A percentile compares a stretch with the other conserved stretches of the same genome.
Evolutionary conservation across 2,888 invertebrate genomes (phyloP).

Genomic region (Hecatera dysodea): DNA sequence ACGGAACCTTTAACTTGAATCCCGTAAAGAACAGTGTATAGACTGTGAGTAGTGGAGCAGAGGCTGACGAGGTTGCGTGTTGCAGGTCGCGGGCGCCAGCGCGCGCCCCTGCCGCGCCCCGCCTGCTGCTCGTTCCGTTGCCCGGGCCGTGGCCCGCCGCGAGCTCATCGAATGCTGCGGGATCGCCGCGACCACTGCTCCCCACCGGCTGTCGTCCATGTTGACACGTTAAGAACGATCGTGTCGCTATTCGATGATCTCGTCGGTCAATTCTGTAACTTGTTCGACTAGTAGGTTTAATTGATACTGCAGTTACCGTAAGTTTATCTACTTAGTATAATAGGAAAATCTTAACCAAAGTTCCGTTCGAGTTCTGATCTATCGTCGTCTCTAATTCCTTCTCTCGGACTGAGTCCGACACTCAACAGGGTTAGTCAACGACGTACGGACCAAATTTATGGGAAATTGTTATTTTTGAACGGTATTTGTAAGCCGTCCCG

Average conservation of each 20-base stretch:
- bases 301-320: slow-evolving; percentile 88
- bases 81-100: slow-evolving; percentile 76
- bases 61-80: slow-evolving; percentile 29
- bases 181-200: slow-evolving; percentile 54
- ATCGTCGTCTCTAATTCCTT: slow-evolving; percentile 77
- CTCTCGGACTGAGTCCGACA: slow-evolving; percentile 77
- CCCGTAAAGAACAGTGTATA: neutral
- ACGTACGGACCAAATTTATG: slow-evolving; percentile 83
- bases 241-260: slow-evolving; percentile 67
- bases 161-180: slow-evolving; percentile 64
- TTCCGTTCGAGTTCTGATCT: slow-evolving; percentile 82
- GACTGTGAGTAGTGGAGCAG: neutral
- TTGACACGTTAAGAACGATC: slow-evolving; percentile 59
- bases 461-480: slow-evolving; percentile 75
- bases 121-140: slow-evolving; percentile 48
- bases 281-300: slow-evolving; percentile 79
- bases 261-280: slow-evolving; percentile 68
- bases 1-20: neutral
- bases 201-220: slow-evolving; percentile 58
- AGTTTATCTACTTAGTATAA: slow-evolving; percentile 87
- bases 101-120: slow-evolving; percentile 52
- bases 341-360: slow-evolving; percentile 89
- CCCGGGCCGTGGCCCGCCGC: slow-evolving; percentile 25
- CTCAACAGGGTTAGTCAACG: slow-evolving; percentile 84
- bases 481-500: slow-evolving; percentile 78